Evolutionary conservation across 2,113 vertebrate species (phyloP).

Genomic region (Arvicanthis niloticus): DNA sequence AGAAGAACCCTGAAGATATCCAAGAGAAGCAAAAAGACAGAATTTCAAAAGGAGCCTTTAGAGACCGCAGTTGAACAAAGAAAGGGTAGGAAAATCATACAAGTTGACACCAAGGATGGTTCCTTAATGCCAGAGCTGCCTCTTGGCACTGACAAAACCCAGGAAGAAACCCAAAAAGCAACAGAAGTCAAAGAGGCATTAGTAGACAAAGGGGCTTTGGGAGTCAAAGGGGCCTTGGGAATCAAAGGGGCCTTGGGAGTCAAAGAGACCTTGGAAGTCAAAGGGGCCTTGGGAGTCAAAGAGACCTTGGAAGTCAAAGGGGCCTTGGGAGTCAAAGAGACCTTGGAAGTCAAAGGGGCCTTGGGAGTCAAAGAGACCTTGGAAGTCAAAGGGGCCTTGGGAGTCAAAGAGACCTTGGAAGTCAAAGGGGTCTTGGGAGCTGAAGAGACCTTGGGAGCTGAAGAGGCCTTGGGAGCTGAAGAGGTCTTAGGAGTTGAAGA

Average conservation of each 20-base stretch:
- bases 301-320: not conserved
- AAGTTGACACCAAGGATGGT: not conserved
- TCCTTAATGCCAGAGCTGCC: not conserved
- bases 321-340: too few species aligned
- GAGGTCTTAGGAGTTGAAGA: not conserved
- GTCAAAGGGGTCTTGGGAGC: not conserved
- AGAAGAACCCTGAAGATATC: conserved; percentile 39
- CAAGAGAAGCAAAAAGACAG: not conserved
- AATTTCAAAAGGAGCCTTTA: not conserved
- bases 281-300: too few species aligned
- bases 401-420: not conserved
- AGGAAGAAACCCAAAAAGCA: not conserved
- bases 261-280: too few species aligned
- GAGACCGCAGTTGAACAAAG: not conserved
- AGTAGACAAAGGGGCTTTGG: too few species aligned
- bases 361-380: too few species aligned
- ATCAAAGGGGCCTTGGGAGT: not conserved
- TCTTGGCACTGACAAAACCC: not conserved
- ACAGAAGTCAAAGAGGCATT: too few species aligned
- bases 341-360: too few species aligned
- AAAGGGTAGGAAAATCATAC: not conserved
- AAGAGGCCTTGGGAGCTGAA: not conserved
- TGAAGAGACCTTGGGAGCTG: not conserved
- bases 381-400: not conserved
- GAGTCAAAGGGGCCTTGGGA: too few species aligned